These are phyloP conservation scores for Paramormyrops kingsleyae DNA, from an alignment of 2,113 vertebrate species.

Conservation along the genomic window DNA sequence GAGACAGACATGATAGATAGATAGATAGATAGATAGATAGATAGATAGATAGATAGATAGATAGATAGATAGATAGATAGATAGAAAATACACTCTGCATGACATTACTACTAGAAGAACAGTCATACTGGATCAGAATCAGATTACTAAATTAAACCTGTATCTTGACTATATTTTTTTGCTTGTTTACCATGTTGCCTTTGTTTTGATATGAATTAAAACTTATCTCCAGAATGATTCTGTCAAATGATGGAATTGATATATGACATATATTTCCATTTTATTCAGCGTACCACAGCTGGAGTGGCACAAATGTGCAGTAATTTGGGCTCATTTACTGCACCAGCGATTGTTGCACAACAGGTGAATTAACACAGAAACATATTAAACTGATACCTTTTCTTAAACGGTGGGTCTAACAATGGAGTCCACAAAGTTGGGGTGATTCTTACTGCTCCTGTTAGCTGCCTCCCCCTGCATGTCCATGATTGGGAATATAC, in stretches of 20 bases:
- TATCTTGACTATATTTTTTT: background rate
- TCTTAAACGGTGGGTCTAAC: background rate
- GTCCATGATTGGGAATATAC: background rate
- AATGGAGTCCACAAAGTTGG: background rate
- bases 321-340: background rate
- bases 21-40: background rate
- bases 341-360: background rate
- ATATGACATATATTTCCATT: background rate
- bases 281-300: background rate
- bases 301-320: background rate
- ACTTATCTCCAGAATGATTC: background rate
- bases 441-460: background rate
- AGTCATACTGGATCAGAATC: background rate
- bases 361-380: background rate
- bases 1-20: background rate
- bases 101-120: background rate
- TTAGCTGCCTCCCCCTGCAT: background rate
- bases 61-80: background rate
- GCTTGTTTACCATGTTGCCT: background rate
- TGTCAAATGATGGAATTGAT: background rate
- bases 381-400: background rate
- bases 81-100: too few species aligned
- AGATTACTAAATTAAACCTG: background rate
- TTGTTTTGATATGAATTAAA: background rate
- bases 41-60: background rate